Conservation (phyloP, 2,797 vertebrate genomes). For the Pseudochirops cupreus region DNA sequence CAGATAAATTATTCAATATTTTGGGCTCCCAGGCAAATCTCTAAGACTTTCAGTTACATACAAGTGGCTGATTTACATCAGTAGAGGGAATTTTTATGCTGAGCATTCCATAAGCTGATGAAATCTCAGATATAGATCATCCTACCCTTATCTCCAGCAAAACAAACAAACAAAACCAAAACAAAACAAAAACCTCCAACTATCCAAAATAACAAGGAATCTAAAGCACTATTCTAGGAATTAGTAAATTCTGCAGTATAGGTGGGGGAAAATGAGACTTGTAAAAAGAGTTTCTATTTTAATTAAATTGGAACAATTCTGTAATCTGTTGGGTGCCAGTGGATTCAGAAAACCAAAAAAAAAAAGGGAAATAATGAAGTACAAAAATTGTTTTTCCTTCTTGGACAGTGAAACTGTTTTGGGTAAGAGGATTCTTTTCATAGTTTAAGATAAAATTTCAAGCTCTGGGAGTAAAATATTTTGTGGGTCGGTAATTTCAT, state of each 20-base stretch:
- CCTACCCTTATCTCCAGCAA: neutral
- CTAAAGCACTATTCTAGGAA: neutral
- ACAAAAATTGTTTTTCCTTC: neutral
- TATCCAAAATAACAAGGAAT: neutral
- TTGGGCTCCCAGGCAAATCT: neutral
- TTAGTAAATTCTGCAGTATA: neutral
- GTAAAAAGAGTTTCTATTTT: neutral
- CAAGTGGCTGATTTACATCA: neutral
- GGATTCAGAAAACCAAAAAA: neutral
- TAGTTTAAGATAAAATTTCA: conserved; percentile 25
- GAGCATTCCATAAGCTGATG: neutral
- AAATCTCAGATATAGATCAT: neutral
- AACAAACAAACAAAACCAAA: neutral
- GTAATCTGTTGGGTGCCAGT: neutral
- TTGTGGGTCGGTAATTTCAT: conserved; percentile 7
- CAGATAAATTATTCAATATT: neutral
- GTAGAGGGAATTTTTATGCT: neutral
- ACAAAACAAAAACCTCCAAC: neutral
- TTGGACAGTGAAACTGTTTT: neutral
- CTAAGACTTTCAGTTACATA: neutral
- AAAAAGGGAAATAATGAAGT: neutral
- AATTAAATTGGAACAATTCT: neutral
- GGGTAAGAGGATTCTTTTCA: neutral
- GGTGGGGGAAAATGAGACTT: neutral
- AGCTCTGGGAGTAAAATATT: conserved; percentile 17